A percentile compares a stretch with the other conserved stretches of the same genome.
These are phyloP conservation scores for Ischnura elegans DNA, from an alignment of 2,888 invertebrate genomes.

Conservation along the genomic window DNA sequence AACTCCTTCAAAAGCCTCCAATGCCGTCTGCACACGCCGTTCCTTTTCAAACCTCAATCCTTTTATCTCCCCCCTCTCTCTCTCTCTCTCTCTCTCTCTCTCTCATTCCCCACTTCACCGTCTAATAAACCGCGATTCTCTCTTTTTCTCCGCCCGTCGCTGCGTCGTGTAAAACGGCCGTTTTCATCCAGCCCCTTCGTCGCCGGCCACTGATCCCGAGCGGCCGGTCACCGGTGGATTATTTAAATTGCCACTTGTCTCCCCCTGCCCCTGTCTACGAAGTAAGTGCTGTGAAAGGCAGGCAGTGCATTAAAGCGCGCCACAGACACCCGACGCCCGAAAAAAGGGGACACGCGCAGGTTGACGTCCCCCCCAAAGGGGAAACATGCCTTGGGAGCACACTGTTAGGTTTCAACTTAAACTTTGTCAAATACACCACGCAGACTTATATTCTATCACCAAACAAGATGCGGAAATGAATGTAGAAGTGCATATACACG, in stretches of 20 bases:
- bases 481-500: too few species aligned
- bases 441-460: too few species aligned
- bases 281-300: constrained; percentile 15
- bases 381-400: background rate
- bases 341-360: background rate
- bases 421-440: background rate
- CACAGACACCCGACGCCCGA: background rate
- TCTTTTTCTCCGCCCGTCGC: background rate
- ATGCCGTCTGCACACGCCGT: too few species aligned
- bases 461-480: too few species aligned
- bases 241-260: constrained; percentile 13
- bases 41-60: too few species aligned
- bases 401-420: background rate
- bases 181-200: background rate
- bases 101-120: background rate
- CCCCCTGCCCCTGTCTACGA: background rate
- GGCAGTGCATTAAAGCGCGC: constrained; percentile 1
- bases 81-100: background rate
- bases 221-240: background rate
- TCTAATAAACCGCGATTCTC: background rate
- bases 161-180: background rate
- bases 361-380: background rate
- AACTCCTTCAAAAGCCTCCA: background rate
- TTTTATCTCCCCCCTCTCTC: too few species aligned
- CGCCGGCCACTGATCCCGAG: background rate